Evolutionary conservation across 2,888 invertebrate species (phyloP).

Genomic region (Sclerodermus sp.): DNA sequence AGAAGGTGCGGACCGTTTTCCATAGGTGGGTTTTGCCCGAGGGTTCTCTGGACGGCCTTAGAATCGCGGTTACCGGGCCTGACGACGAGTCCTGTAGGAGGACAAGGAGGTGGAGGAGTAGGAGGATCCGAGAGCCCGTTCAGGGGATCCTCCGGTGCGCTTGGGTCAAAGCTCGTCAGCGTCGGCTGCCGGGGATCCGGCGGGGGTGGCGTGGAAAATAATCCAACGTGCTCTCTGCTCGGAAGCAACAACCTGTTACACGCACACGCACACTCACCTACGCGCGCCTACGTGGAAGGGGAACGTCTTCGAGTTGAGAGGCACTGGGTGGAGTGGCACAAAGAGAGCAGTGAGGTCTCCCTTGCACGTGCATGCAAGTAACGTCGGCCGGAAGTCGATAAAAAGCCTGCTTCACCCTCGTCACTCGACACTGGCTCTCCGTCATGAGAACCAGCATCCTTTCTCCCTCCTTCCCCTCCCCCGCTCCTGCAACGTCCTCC

Average conservation of each 20-base stretch:
- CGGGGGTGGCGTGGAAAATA: too few relatives aligned
- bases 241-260: conserved; percentile 26
- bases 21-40: too few relatives aligned
- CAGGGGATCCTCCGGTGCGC: too few relatives aligned
- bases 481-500: conserved; percentile 15
- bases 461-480: conserved; percentile 27
- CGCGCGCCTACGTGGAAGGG: too few relatives aligned
- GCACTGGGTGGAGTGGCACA: conserved; percentile 43
- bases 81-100: conserved; percentile 11
- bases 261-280: neutral
- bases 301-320: conserved; percentile 34
- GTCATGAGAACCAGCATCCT: conserved; percentile 54
- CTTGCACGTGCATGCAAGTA: conserved; percentile 54
- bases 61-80: neutral
- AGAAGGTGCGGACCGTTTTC: too few relatives aligned
- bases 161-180: too few relatives aligned
- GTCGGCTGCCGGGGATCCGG: too few relatives aligned
- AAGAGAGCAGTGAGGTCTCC: conserved; percentile 42
- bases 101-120: conserved; percentile 7
- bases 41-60: too few relatives aligned
- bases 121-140: too few relatives aligned
- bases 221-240: too few relatives aligned
- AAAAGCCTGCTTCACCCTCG: conserved; percentile 57
- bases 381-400: conserved; percentile 58
- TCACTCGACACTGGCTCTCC: conserved; percentile 50